These are phyloP conservation scores for Ischnura elegans DNA, from an alignment of 2,888 invertebrate genomes.

Conservation along the genomic window DNA sequence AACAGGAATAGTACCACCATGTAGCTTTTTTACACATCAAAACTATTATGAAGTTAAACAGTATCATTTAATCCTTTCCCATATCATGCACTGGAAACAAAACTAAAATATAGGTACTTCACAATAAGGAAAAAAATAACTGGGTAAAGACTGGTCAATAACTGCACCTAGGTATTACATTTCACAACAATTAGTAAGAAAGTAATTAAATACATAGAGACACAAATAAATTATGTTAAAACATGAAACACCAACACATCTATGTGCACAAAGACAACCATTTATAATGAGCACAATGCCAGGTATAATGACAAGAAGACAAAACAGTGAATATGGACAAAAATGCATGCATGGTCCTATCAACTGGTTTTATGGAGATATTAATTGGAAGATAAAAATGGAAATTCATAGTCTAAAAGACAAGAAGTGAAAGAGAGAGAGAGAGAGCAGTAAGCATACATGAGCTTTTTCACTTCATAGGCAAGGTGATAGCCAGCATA, in stretches of 20 bases:
- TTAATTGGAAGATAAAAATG: conserved; percentile 52
- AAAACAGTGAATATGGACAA: conserved; percentile 57
- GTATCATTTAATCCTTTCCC: not conserved
- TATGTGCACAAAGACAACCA: conserved; percentile 12
- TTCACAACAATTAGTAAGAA: not conserved
- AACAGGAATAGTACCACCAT: not conserved
- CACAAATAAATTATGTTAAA: conserved; percentile 34
- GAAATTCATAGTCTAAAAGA: conserved; percentile 57
- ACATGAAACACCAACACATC: conserved; percentile 51
- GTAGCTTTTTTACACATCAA: not conserved
- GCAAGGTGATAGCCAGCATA: conserved; percentile 99
- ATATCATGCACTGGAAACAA: not conserved
- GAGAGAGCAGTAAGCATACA: conserved; percentile 87
- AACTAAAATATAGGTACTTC: not conserved
- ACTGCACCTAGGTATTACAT: not conserved
- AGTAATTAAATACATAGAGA: conserved; percentile 19
- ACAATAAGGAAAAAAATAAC: not conserved
- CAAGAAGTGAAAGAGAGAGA: conserved; percentile 57
- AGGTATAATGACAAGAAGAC: conserved; percentile 26
- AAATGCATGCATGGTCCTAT: conserved; percentile 47
- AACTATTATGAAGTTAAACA: not conserved
- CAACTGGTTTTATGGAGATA: conserved; percentile 24
- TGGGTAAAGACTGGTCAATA: not conserved
- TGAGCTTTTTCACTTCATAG: conserved; percentile 99
- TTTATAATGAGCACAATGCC: conserved; percentile 30